phyloP scores from a whole-genome alignment of 2,888 invertebrate species.

The Sepiola atlantica region DNA sequence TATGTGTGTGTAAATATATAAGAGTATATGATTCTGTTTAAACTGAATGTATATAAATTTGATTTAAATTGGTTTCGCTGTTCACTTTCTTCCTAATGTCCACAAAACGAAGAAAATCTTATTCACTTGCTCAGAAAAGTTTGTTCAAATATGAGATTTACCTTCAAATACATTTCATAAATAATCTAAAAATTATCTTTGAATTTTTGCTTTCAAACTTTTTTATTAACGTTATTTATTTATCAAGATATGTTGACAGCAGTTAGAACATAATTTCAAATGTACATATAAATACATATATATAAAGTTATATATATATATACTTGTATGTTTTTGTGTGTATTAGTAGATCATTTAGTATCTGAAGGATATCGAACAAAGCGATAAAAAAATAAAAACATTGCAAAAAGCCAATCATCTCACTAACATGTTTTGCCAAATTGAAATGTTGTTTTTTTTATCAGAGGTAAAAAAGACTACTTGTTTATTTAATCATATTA shows the following conservation, averaged over 20 bases:
- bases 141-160: slow-evolving; percentile 11
- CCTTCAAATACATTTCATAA: neutral
- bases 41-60: neutral
- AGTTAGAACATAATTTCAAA: neutral
- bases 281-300: slow-evolving; percentile 32
- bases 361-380: no score
- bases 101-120: neutral
- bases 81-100: neutral
- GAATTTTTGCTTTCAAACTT: neutral
- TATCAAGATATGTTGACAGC: neutral
- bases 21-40: neutral
- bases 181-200: neutral
- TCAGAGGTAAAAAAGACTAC: no score
- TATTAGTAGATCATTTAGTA: no score
- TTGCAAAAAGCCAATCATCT: no score
- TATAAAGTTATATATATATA: neutral
- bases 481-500: no score
- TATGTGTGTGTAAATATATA: no score
- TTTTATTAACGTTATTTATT: neutral
- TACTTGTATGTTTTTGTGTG: no score
- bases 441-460: no score
- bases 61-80: neutral
- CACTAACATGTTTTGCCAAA: no score
- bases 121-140: neutral
- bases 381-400: no score